Conservation (phyloP, 1,140 invertebrate genomes). For the Drosophila saltans region DNA sequence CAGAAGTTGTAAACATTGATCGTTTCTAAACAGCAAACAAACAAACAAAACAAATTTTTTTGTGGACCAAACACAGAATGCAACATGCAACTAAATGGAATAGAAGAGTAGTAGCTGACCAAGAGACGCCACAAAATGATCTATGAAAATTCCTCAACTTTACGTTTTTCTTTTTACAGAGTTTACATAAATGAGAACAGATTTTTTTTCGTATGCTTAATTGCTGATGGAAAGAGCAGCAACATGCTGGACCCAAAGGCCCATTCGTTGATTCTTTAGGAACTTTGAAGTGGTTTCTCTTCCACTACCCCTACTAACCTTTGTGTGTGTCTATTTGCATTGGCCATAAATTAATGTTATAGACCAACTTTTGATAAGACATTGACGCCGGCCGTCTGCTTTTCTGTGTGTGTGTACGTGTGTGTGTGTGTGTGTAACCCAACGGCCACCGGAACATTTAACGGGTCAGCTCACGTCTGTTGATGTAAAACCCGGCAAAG, state of each 20-base stretch:
- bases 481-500: constrained; percentile 42
- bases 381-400: constrained; percentile 62
- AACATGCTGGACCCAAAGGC: constrained; percentile 41
- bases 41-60: constrained; percentile 42
- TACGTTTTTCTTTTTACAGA: constrained; percentile 29
- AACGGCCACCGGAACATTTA: constrained; percentile 72
- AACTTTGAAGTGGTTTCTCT: constrained; percentile 56
- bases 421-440: neutral
- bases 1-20: constrained; percentile 18
- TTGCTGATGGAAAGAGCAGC: constrained; percentile 52
- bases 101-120: constrained; percentile 52
- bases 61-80: constrained; percentile 5
- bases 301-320: neutral
- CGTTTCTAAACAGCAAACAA: constrained; percentile 25
- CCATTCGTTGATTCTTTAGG: constrained; percentile 21
- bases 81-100: constrained; percentile 33
- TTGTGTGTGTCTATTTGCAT: constrained; percentile 34
- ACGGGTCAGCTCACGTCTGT: constrained; percentile 62
- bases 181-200: constrained; percentile 65
- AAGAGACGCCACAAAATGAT: constrained; percentile 71
- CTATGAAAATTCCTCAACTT: constrained; percentile 63
- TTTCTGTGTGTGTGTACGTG: neutral
- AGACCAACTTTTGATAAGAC: constrained; percentile 77
- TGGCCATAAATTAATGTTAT: constrained; percentile 78
- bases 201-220: constrained; percentile 56